phyloP scores from a whole-genome alignment of 2,797 vertebrate genomes.

The Melanotaenia maccullochi region DNA sequence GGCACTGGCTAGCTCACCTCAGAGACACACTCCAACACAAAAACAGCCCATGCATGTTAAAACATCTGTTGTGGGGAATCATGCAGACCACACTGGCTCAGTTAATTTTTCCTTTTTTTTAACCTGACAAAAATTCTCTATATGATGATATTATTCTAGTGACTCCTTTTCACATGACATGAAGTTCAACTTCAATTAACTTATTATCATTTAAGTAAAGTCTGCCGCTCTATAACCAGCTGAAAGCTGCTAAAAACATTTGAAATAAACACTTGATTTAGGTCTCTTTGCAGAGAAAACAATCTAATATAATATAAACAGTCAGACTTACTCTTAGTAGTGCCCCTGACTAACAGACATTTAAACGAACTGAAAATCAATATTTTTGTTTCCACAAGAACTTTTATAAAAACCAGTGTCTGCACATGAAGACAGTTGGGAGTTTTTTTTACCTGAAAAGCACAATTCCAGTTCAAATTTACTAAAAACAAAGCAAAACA shows the following conservation, averaged over 20 bases:
- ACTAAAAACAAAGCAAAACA: background rate
- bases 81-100: background rate
- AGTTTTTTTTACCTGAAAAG: background rate
- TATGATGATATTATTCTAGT: background rate
- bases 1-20: conserved; percentile 25
- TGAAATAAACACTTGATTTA: background rate
- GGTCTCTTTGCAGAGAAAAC: background rate
- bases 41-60: conserved; percentile 3
- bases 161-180: background rate
- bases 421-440: background rate
- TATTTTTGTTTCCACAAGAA: too few species aligned
- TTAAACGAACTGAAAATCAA: background rate
- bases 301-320: background rate
- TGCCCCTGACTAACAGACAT: too few species aligned
- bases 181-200: background rate
- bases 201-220: background rate
- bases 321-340: too few species aligned
- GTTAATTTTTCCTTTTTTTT: too few species aligned
- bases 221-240: background rate
- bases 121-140: background rate
- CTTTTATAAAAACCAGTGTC: background rate
- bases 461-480: background rate
- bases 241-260: background rate
- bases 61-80: background rate
- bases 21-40: conserved; percentile 18